Conservation (phyloP, 2,797 vertebrate genomes). For the Champsocephalus esox region DNA sequence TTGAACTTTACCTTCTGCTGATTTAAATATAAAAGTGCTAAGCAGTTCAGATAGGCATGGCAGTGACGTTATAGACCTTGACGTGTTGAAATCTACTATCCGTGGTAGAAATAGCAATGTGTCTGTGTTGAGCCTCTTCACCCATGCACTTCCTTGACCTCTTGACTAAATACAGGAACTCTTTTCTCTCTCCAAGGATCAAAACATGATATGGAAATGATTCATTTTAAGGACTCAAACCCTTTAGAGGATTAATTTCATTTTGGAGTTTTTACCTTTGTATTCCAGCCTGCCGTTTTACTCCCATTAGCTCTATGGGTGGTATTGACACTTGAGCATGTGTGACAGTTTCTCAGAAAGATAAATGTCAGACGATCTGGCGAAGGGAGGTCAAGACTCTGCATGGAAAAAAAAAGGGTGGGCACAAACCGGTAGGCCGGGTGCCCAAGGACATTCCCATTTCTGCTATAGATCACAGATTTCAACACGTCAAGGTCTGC, state of each 20-base stretch:
- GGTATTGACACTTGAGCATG: slow-evolving; percentile 57
- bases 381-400: slow-evolving; percentile 21
- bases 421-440: neutral
- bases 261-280: slow-evolving; percentile 30
- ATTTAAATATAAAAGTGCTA: too few species aligned
- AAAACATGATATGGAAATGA: slow-evolving; percentile 4
- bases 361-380: slow-evolving; percentile 46
- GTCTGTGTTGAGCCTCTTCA: too few species aligned
- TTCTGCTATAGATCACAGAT: slow-evolving; percentile 28
- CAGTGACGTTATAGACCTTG: slow-evolving; percentile 4
- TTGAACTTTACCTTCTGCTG: too few species aligned
- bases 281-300: slow-evolving; percentile 25
- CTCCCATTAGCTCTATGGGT: slow-evolving; percentile 36
- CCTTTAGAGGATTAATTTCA: slow-evolving; percentile 16
- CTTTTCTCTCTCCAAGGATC: neutral
- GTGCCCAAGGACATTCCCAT: slow-evolving; percentile 4
- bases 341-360: slow-evolving; percentile 47
- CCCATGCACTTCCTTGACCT: slow-evolving; percentile 16
- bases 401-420: slow-evolving; percentile 5
- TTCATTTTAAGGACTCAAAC: slow-evolving; percentile 2
- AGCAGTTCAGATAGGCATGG: neutral
- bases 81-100: slow-evolving; percentile 44
- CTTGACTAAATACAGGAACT: neutral
- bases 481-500: slow-evolving; percentile 38
- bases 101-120: slow-evolving; percentile 17